A percentile compares a stretch with the other conserved stretches of the same genome.
Evolutionary conservation across 2,888 invertebrate species (phyloP).

Genomic region (Micoletzkya japonica): DNA sequence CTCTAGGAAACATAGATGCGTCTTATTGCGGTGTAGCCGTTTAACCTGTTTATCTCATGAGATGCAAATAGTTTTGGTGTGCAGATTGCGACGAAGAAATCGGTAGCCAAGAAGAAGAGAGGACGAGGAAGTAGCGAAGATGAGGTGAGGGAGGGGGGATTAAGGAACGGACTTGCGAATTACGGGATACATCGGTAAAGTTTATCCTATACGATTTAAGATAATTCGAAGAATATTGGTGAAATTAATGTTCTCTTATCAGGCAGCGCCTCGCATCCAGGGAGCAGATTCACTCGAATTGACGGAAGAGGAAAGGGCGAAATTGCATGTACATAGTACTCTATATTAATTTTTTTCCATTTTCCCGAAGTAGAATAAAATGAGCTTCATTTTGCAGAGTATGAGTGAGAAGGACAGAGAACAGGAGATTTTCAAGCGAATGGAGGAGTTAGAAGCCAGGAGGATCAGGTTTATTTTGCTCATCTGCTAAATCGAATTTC

Average conservation of each 20-base stretch:
- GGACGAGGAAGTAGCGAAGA: conserved; percentile 13
- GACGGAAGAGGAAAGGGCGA: conserved; percentile 17
- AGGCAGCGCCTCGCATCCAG: background rate
- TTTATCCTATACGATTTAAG: no score
- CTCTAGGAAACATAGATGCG: background rate
- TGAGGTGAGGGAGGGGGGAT: background rate
- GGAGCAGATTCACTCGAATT: conserved; percentile 20
- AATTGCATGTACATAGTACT: conserved; percentile 4
- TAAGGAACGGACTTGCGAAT: background rate
- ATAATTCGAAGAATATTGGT: background rate
- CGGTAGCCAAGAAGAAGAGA: conserved; percentile 10
- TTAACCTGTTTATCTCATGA: no score
- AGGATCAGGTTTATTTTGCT: conserved; percentile 70
- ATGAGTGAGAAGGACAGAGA: conserved; percentile 96
- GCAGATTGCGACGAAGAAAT: conserved; percentile 14
- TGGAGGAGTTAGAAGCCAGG: conserved; percentile 89
- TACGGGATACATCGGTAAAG: no score
- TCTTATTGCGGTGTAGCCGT: background rate
- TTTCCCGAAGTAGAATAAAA: background rate
- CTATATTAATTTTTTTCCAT: background rate
- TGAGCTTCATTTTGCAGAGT: conserved; percentile 74
- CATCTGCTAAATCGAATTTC: background rate
- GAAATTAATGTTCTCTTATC: background rate
- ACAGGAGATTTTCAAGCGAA: conserved; percentile 92
- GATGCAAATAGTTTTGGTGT: no score